Percentiles rank a stretch among this genome's conserved stretches.
These are phyloP conservation scores for Sebastes reedi DNA, from an alignment of 2,797 vertebrate species.

Conservation along the genomic window DNA sequence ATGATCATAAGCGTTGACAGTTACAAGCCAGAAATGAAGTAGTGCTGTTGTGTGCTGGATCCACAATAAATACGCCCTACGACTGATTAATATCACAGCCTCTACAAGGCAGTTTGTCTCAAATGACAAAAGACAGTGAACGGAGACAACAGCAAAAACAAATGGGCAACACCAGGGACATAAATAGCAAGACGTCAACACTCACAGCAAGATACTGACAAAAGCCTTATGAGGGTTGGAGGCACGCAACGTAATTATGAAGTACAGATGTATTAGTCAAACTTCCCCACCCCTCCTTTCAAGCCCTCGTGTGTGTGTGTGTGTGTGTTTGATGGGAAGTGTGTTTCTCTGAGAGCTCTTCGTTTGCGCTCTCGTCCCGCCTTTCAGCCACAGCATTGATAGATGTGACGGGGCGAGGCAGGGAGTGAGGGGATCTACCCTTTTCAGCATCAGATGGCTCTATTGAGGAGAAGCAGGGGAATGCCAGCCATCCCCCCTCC, in stretches of 20 bases:
- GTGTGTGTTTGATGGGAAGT: constrained; percentile 11
- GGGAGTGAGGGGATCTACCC: constrained; percentile 48
- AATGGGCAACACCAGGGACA: constrained; percentile 50
- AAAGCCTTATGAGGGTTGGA: constrained; percentile 52
- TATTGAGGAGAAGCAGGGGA: constrained; percentile 55
- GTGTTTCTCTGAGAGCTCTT: constrained; percentile 18
- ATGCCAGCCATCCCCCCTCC: constrained; percentile 17
- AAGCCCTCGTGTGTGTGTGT: constrained; percentile 2
- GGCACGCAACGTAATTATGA: constrained; percentile 61
- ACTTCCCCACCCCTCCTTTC: constrained; percentile 22
- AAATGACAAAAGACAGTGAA: constrained; percentile 57
- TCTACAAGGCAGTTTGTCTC: constrained; percentile 49
- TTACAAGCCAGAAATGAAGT: constrained; percentile 9
- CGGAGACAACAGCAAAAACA: constrained; percentile 47
- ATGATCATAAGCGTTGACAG: constrained; percentile 8
- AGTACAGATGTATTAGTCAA: constrained; percentile 68
- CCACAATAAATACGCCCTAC: constrained; percentile 22
- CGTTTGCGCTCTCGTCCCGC: constrained; percentile 43
- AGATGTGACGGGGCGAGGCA: constrained; percentile 51
- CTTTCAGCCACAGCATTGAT: constrained; percentile 57
- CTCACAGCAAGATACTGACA: constrained; percentile 56
- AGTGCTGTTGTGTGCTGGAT: constrained; percentile 6
- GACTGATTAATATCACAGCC: constrained; percentile 50
- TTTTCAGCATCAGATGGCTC: constrained; percentile 59
- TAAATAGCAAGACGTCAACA: constrained; percentile 63